A percentile compares a stretch with the other conserved stretches of the same genome.
These are phyloP conservation scores for Chaetodon auriga DNA, from an alignment of 2,113 vertebrate species.

Conservation along the genomic window DNA sequence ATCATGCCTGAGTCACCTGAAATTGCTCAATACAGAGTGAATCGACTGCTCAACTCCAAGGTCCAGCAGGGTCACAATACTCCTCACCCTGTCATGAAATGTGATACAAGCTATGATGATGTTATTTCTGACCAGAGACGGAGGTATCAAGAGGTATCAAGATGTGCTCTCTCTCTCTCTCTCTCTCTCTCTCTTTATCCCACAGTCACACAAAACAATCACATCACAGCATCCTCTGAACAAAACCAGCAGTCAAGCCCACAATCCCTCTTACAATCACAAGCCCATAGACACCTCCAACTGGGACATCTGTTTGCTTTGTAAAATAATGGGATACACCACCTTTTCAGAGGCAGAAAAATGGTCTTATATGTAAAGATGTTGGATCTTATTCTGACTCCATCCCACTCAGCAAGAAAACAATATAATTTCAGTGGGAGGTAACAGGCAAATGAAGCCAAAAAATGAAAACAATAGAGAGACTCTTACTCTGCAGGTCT, in stretches of 20 bases:
- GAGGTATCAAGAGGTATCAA: not conserved
- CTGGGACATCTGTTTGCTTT: slow-evolving; percentile 14
- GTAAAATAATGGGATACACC: not conserved
- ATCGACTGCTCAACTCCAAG: slow-evolving; percentile 7
- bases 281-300: not conserved
- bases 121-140: slow-evolving; percentile 11
- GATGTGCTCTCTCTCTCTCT: not conserved
- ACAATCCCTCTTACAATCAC: not conserved
- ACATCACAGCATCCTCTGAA: not conserved
- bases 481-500: not conserved
- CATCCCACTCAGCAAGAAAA: slow-evolving; percentile 21
- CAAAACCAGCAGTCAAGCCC: not conserved
- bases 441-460: slow-evolving; percentile 6
- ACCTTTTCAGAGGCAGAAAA: not conserved
- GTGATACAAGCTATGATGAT: slow-evolving; percentile 11
- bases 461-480: slow-evolving; percentile 4
- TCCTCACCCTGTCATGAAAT: slow-evolving; percentile 7
- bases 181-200: not conserved
- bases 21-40: slow-evolving; percentile 15
- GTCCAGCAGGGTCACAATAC: slow-evolving; percentile 26
- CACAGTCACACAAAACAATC: slow-evolving; percentile 9
- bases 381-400: slow-evolving; percentile 2
- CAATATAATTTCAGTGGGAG: not conserved
- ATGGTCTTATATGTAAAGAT: not conserved
- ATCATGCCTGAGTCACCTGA: not conserved